Base-by-base conservation (phyloP, 2,888 invertebrate genomes). In the Germaria angustata region DNA sequence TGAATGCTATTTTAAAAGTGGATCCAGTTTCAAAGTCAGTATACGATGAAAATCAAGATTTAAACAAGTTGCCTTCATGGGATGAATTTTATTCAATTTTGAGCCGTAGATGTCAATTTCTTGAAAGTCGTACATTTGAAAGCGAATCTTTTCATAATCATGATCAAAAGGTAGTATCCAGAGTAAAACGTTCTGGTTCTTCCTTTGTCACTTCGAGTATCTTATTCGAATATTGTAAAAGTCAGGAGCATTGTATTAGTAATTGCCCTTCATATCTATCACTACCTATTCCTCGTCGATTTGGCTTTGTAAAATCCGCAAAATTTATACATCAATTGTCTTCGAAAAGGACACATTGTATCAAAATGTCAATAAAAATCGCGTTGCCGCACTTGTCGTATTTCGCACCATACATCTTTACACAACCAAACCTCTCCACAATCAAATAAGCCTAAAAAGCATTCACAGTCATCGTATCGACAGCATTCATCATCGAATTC, bases 401-500 rank as follows among this genome's bases (percentile, higher is more conserved):
- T 72, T 39, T 66, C 53, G 2, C 75, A 72, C 11, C 61, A 61
- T 51, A 51, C 72, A 32, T 17, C 72, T 1, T 17, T 61, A 11
- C 61, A 72, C 39, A 28, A 39, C 7, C 11, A 39, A 28, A 28
- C 3, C 28, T 28, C 28, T 6, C 28, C 3, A 28, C 28, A 28
- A 28, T 28, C 28, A 28, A 6, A 6, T 28, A 6, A 28, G 6
- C 28, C 28, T 28, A 3, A 28, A 3, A 3, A 28, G 28, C 3
- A 28, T 28, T 28, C 6, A 5, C 28, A 28, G 4, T 28, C 28
- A 28, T 5, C 28, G 28, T 28, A 28, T 28, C 28, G 6, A 28
- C 28, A 28, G 6, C 28, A 28, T 5, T 28, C 28, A 28, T 32
- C 7, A 36, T 51, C 51, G 13, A 11, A 15, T 51, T 41, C 39